Base-by-base conservation (phyloP, 2,888 invertebrate genomes). In the Epirrhoe tristata region DNA sequence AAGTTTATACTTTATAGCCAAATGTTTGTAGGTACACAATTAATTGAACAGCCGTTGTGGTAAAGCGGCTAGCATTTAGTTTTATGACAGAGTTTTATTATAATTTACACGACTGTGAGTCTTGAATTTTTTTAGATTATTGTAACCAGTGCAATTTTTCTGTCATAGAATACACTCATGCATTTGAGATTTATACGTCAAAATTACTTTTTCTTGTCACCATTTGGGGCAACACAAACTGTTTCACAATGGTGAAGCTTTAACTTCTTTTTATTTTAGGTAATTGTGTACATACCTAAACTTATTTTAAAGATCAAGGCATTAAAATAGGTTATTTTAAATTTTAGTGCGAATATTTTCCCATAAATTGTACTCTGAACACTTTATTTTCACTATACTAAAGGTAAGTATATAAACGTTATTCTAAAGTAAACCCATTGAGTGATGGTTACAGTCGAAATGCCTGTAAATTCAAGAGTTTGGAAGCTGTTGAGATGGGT, bases 201-300 rank as follows among this genome's bases (percentile, higher is more conserved):
- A 86, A 82, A 85, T 83, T 84, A 79, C 81, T 79, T 81, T 78
- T 81, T 81, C 81, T 85, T 86, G 85, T 24, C 85, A 84, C 84
- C 75, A 82, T 85, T 81, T 82, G 85, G 84, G 81, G 73, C 76
- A 71, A 79, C 81, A 81, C 70, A 81, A 83, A 78, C 74, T 80
- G 85, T 82, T 85, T 84, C 85, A 88, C 88, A 85, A 85, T 83
- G 81, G 81, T 84, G 85, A 86, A 86, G 85, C 83, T 85, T 85
- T 83, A 83, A 59, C 16, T 31, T 67, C 66, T 71, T 76, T 77
- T 81, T 80, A 75, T 81, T 82, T 86, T 88, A 86, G 89, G 85
- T 88, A 82, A 86, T 81, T 78, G 70, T 88, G 85, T 88, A 88
- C 83, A 88, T 88, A 90, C 87, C 87, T 89, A 85, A 67, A 62